These are phyloP conservation scores for Apodemus sylvaticus DNA, from an alignment of 2,113 vertebrate genomes.

Conservation along the genomic window DNA sequence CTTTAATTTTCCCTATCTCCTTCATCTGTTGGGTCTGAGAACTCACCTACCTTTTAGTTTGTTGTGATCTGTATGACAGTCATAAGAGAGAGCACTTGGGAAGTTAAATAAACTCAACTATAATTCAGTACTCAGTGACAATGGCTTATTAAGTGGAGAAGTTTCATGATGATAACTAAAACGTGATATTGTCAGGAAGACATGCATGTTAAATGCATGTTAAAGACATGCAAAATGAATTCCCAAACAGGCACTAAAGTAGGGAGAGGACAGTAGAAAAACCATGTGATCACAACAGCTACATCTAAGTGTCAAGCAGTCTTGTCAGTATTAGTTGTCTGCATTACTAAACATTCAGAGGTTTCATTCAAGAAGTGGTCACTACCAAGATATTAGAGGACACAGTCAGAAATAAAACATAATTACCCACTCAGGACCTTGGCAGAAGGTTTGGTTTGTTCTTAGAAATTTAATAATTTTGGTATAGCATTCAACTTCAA, in stretches of 20 bases:
- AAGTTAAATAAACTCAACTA: neutral
- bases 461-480: neutral
- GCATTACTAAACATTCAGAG: neutral
- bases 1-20: neutral
- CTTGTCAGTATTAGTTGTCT: neutral
- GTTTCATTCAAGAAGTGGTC: neutral
- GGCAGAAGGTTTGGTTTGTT: neutral
- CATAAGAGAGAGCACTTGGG: neutral
- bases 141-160: neutral
- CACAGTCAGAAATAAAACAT: neutral
- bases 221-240: neutral
- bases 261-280: neutral
- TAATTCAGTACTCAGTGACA: neutral
- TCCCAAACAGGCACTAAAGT: neutral
- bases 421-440: neutral
- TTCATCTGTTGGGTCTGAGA: neutral
- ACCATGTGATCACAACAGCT: neutral
- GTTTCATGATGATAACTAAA: neutral
- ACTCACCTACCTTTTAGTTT: neutral
- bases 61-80: neutral
- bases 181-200: neutral
- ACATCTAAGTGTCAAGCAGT: rapidly evolving
- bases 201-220: rapidly evolving
- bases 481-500: neutral
- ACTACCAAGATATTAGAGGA: neutral